Percentiles rank a stretch among this genome's conserved stretches.
phyloP scores from a whole-genome alignment of 2,888 invertebrate genomes.

The Sarcophaga rosellei region DNA sequence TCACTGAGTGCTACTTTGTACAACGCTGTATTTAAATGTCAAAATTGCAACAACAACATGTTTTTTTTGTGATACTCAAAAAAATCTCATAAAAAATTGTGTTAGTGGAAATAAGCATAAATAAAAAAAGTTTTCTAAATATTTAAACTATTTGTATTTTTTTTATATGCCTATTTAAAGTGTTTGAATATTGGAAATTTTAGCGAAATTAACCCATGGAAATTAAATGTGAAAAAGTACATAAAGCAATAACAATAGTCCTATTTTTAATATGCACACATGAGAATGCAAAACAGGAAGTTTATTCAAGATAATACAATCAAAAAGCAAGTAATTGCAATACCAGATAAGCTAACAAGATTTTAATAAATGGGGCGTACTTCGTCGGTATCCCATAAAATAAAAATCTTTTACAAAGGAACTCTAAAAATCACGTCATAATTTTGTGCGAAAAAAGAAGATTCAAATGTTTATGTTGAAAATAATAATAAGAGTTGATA shows the following conservation, averaged over 20 bases:
- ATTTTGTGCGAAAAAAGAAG: slow-evolving; percentile 47
- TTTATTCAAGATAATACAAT: slow-evolving; percentile 24
- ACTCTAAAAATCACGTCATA: slow-evolving; percentile 57
- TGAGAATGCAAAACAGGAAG: slow-evolving; percentile 36
- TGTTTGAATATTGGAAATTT: slow-evolving; percentile 6
- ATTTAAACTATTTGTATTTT: background rate
- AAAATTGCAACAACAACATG: slow-evolving; percentile 27
- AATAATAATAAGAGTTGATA: background rate
- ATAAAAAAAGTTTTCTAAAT: slow-evolving; percentile 12
- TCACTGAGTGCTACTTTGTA: background rate
- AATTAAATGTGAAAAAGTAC: background rate
- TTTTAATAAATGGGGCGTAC: slow-evolving; percentile 43
- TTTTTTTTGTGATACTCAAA: slow-evolving; percentile 30
- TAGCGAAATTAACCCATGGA: background rate
- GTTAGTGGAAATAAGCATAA: slow-evolving; percentile 33
- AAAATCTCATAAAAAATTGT: slow-evolving; percentile 35
- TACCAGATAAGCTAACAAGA: slow-evolving; percentile 27
- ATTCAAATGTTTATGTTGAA: slow-evolving; percentile 21
- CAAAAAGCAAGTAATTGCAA: slow-evolving; percentile 18
- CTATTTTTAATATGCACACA: background rate
- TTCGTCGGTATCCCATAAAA: slow-evolving; percentile 13
- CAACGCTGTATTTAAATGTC: slow-evolving; percentile 33
- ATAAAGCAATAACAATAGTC: slow-evolving; percentile 17
- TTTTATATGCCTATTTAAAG: background rate
- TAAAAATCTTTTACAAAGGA: slow-evolving; percentile 14